Conservation (phyloP, 2,888 invertebrate species). For the Pachycephus smyrnensis region DNA sequence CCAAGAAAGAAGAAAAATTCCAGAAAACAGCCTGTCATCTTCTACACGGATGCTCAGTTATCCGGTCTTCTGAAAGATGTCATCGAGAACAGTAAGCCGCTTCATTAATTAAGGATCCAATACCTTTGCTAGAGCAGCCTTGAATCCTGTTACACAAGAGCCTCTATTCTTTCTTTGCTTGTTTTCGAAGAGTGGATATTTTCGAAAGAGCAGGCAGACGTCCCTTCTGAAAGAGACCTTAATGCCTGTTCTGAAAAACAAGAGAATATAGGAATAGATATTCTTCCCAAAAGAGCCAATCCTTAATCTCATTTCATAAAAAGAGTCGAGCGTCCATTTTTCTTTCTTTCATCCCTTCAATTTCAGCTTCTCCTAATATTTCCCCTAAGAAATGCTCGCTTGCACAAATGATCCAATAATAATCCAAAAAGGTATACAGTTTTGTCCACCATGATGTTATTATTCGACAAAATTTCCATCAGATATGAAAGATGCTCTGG, state of each 20-base stretch:
- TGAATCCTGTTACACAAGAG: neutral
- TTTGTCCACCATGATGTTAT: neutral
- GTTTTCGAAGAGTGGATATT: neutral
- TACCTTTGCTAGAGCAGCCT: neutral
- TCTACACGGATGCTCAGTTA: constrained; percentile 59
- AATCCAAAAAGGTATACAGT: neutral
- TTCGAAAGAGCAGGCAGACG: neutral
- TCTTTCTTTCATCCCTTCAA: neutral
- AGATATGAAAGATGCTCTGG: constrained; percentile 71
- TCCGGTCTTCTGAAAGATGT: constrained; percentile 59
- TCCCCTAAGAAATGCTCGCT: neutral
- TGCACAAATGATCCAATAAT: neutral
- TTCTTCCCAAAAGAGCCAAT: neutral
- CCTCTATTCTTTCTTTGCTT: neutral
- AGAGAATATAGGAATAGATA: neutral
- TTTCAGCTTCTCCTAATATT: neutral
- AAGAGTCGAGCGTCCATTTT: neutral
- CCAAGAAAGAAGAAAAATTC: constrained; percentile 16
- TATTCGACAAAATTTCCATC: constrained; percentile 22
- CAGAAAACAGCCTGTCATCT: constrained; percentile 40
- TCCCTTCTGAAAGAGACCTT: neutral
- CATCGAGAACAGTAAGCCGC: constrained; percentile 44
- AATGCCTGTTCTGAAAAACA: neutral
- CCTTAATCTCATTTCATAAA: neutral
- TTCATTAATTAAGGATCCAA: neutral